Percentiles rank a stretch among this genome's conserved stretches.
Evolutionary conservation across 2,113 vertebrate species (phyloP).

Genomic region (Aramus guarauna): DNA sequence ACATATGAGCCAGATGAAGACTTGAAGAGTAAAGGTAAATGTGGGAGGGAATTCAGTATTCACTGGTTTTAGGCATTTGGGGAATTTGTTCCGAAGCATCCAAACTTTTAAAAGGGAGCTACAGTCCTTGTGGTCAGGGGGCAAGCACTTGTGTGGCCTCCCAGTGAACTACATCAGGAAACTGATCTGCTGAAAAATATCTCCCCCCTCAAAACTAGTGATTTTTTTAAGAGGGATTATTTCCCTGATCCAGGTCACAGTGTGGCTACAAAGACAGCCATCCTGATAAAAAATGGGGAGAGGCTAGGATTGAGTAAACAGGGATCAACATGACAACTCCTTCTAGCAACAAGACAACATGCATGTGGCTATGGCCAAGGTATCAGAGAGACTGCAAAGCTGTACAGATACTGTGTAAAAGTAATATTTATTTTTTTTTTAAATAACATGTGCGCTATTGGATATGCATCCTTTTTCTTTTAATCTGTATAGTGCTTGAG

Average conservation of each 20-base stretch:
- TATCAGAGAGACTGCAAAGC: background rate
- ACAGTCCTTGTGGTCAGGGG: background rate
- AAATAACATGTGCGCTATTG: background rate
- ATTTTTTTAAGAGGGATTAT: background rate
- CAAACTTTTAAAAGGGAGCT: background rate
- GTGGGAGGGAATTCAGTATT: background rate
- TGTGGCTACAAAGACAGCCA: background rate
- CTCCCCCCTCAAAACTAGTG: background rate
- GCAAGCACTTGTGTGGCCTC: background rate
- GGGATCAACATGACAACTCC: background rate
- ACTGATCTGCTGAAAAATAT: background rate
- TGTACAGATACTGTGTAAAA: background rate
- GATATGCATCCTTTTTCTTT: background rate
- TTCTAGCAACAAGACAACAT: background rate
- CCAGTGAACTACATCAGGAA: background rate
- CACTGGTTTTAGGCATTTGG: background rate
- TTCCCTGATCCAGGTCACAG: background rate
- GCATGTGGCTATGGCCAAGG: background rate
- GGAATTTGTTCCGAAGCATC: background rate
- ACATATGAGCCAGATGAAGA: constrained; percentile 91
- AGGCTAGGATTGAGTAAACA: background rate
- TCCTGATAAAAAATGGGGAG: background rate
- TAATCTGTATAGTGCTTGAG: background rate
- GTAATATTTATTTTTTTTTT: background rate
- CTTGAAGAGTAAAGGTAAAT: constrained; percentile 92